Evolutionary conservation across 2,888 invertebrate species (phyloP), one percentile per base, ranked within the genome.

Genomic region (Sinhomidia bicolor): DNA sequence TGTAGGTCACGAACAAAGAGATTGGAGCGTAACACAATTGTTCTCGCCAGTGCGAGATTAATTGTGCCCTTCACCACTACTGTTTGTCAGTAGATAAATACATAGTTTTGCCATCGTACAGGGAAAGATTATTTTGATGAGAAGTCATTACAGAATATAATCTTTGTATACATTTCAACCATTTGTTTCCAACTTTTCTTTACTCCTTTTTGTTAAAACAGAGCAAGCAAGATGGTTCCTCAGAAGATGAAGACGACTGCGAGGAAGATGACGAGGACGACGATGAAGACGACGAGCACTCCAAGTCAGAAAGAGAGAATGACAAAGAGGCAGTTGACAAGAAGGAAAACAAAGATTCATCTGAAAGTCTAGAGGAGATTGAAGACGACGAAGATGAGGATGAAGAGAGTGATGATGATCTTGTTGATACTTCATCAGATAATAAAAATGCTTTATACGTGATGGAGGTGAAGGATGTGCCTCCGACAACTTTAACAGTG

Each of bases 381-480:
- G 90, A 89, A 47, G 89, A 89, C 20, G 90, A 90, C 0, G 89
- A 89, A 6, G 92, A 91, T 32, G 92, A 90, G n/a, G 90, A 90
- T 9, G 87, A 89, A 6, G 91, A 90, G 26, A 85, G 86, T 2
- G 88, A 83, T 32, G 90, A 89, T 17, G 85, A 87, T 17, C 76
- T 79, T 60, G 81, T 87, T 10, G 78, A 32, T 6, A 68, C 82
- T 20, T 65, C 71, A 3, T 60, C 51, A 0, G 47, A 79, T 14
- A 65, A 85, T 17, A 90, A 91, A 44, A 88, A 90, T 36, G 88
- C 85, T 14, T 76, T 88, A 12, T 84, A 65, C 17, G 88, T 74
- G 12, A 62, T 78, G 10, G 83, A 84, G 51, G 23, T 85, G 36
- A 84, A 82, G 76, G 88, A 62, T 44, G 51, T 44, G 44, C 78